Base-by-base conservation (phyloP, 2,797 vertebrate species). In the Graptemys geographica region DNA sequence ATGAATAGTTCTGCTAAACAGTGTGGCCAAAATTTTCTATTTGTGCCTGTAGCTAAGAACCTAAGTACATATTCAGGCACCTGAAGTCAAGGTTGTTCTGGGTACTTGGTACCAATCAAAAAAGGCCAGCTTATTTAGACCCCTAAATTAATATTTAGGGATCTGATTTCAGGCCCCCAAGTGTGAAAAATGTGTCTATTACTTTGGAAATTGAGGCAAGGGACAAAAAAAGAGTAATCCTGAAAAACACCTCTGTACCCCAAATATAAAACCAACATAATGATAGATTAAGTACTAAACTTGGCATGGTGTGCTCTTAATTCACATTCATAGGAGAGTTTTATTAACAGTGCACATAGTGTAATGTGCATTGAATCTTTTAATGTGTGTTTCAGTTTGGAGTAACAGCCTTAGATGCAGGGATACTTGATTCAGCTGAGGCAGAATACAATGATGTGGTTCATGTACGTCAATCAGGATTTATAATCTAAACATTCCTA, bases 41-140 rank as follows among this genome's bases (percentile, higher is more conserved):
- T 83, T 25, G 23, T 87, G 52, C n/a, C 51, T 65, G 11, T n/a
- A 49, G 37, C 19, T 31, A 51, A 23, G 25, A 76, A 44, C n/a
- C 8, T 80, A 6, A 41, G 72, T 92, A 18, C 18, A 69, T 69
- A 69, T n/a, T 69, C 82, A 8, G 0, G 41, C 85, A 21, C 56
- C 65, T 92, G 83, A 92, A 87, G 31, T 78, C 28, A 52, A 51
- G 41, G 79, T 82, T 85, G 92, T 76, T 81, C 81, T 27, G 81
- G 74, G n/a, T 94, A 59, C 8, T 53, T 80, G 78, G 81, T 92
- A 65, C 5, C 51, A 91, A 57, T 88, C 37, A 81, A 91, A 93
- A 91, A 92, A 96, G 27, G 80, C 2, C 37, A 62, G 2, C 72
- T 92, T 52, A 95, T 55, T 94, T 84, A 90, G 33, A 19, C 18